A percentile compares a stretch with the other conserved stretches of the same genome.
Conservation (phyloP, 2,113 vertebrate genomes). For the Sisor rabdophorus region DNA sequence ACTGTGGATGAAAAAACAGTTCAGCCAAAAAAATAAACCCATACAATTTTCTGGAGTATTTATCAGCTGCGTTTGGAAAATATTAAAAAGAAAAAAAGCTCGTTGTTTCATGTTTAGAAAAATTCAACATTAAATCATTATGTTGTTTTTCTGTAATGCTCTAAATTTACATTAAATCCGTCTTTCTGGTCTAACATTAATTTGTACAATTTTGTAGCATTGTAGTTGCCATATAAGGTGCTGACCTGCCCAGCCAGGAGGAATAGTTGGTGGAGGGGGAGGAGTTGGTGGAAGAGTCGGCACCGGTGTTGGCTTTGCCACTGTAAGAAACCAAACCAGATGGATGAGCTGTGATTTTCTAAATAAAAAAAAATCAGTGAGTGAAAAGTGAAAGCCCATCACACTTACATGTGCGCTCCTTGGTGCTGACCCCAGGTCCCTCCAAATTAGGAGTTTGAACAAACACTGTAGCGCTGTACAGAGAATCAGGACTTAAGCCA, state of each 20-base stretch:
- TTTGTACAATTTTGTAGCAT: not conserved
- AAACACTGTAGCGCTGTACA: conserved; percentile 82
- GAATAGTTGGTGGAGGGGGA: conserved; percentile 88
- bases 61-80: not conserved
- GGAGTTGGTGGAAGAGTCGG: conserved; percentile 87
- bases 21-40: not conserved
- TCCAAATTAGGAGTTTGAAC: conserved; percentile 95
- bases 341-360: not conserved
- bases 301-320: conserved; percentile 84
- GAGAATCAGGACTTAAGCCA: conserved; percentile 81
- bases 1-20: not conserved
- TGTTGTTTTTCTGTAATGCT: not conserved
- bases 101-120: not conserved
- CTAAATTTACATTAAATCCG: not conserved
- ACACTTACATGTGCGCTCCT: conserved; percentile 80
- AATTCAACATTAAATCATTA: not conserved
- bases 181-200: not conserved
- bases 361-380: not conserved
- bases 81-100: not conserved
- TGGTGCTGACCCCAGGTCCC: conserved; percentile 81
- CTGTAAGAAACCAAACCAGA: conserved; percentile 60
- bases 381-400: too few species aligned
- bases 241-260: conserved; percentile 88
- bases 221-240: not conserved
- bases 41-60: not conserved